A percentile compares a stretch with the other conserved stretches of the same genome.
phyloP scores from a whole-genome alignment of 37 sponge, comb jelly and placozoan species.

The Chondrosia reniformis region DNA sequence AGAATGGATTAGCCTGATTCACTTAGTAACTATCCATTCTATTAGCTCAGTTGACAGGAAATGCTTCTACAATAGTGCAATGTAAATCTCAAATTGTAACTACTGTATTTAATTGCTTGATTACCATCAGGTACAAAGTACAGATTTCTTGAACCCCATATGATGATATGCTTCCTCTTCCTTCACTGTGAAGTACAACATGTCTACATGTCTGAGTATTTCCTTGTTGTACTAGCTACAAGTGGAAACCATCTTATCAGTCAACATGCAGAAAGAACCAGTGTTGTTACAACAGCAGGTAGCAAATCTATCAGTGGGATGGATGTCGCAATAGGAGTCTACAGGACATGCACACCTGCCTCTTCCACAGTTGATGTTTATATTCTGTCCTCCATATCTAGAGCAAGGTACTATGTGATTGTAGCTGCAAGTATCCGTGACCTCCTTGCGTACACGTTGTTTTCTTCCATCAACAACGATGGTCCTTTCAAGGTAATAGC shows the following conservation, averaged over 20 bases:
- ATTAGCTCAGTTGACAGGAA: neutral
- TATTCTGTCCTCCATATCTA: neutral
- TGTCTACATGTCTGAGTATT: no score
- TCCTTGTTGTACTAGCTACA: no score
- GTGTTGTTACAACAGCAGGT: slow-evolving; percentile 11
- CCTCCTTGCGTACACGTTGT: neutral
- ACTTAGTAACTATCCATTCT: no score
- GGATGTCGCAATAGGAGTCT: slow-evolving; percentile 10
- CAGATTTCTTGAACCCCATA: no score
- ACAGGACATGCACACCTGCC: neutral
- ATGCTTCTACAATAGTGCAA: no score
- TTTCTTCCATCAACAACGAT: neutral
- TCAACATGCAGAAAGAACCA: neutral
- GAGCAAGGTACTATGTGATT: neutral
- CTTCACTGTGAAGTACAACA: no score
- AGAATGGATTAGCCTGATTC: no score
- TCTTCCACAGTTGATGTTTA: neutral
- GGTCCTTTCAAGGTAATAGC: neutral
- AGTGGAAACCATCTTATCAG: no score
- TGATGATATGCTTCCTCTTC: no score
- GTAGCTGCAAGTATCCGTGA: neutral
- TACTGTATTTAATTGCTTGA: no score
- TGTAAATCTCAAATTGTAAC: no score
- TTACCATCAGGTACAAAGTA: no score
- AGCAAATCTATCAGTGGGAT: slow-evolving; percentile 6